phyloP scores from a whole-genome alignment of 2,113 vertebrate genomes.

The Pagrus major region DNA sequence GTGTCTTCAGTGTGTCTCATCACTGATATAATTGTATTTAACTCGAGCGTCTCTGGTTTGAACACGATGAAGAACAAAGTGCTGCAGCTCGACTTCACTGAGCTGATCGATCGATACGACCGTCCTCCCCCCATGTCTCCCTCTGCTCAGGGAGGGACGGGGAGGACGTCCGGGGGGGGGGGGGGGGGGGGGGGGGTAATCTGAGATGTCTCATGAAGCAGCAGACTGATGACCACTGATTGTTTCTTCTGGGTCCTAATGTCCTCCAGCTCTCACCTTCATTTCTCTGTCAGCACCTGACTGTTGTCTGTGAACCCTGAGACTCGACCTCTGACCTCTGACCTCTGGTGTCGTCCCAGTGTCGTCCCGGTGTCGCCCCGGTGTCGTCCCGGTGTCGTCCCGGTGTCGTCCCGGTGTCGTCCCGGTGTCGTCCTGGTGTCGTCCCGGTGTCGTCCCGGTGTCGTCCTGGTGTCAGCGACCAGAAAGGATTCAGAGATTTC shows the following conservation, averaged over 20 bases:
- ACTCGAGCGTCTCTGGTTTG: neutral
- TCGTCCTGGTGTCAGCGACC: too few species aligned
- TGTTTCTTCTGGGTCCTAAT: conserved; percentile 50
- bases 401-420: too few species aligned
- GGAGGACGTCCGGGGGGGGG: conserved; percentile 4
- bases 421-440: too few species aligned
- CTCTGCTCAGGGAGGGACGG: conserved; percentile 27
- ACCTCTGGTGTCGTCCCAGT: too few species aligned
- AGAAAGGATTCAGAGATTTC: too few species aligned
- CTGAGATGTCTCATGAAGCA: conserved; percentile 54
- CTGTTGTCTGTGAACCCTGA: too few species aligned
- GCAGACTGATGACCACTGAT: conserved; percentile 38
- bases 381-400: too few species aligned
- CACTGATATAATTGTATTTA: neutral
- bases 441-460: too few species aligned
- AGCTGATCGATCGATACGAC: conserved; percentile 12
- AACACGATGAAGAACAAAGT: neutral
- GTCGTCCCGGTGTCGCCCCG: too few species aligned
- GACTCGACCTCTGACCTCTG: neutral
- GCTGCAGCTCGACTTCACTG: conserved; percentile 20
- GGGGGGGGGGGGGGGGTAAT: conserved; percentile 52
- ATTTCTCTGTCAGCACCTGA: neutral
- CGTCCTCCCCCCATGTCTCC: conserved; percentile 5
- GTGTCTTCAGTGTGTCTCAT: too few species aligned
- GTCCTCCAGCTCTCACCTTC: conserved; percentile 24